Percentiles rank a stretch among this genome's conserved stretches.
phyloP scores from a whole-genome alignment of 2,888 invertebrate genomes.

The Esperia sulphurella region DNA sequence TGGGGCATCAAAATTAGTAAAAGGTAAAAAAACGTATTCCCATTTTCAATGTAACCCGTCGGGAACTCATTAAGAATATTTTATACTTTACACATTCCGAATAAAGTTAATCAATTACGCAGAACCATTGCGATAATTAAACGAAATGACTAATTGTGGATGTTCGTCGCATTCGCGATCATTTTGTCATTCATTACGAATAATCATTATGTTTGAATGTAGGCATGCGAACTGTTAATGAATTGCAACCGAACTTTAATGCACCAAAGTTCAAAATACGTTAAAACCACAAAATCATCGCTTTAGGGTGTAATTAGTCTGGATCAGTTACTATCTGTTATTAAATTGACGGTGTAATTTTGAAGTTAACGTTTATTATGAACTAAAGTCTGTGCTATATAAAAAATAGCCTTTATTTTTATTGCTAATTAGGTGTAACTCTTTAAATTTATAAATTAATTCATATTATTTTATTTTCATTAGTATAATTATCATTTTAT shows the following conservation, averaged over 20 bases:
- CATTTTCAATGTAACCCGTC: slow-evolving; percentile 9
- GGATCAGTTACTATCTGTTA: no score
- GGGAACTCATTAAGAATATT: slow-evolving; percentile 14
- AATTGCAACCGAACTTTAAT: background rate
- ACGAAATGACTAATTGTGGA: slow-evolving; percentile 11
- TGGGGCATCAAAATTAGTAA: slow-evolving; percentile 17
- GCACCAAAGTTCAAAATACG: no score
- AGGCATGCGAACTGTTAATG: background rate
- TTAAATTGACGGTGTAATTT: no score
- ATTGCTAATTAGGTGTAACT: no score
- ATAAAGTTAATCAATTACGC: slow-evolving; percentile 20
- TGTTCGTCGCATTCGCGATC: slow-evolving; percentile 5
- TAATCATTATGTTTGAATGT: background rate
- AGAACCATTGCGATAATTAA: slow-evolving; percentile 10
- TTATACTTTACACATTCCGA: slow-evolving; percentile 13
- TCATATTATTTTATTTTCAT: no score
- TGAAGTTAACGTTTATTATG: no score
- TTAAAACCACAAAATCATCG: no score
- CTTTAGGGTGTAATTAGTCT: no score
- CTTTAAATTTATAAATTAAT: no score
- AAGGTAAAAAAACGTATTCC: background rate
- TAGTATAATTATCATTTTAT: no score
- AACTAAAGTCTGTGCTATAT: no score
- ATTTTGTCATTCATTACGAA: slow-evolving; percentile 5
- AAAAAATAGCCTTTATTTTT: no score